Evolutionary conservation across 1,140 invertebrate species (phyloP).

Genomic region (Psilanteris sp.): DNA sequence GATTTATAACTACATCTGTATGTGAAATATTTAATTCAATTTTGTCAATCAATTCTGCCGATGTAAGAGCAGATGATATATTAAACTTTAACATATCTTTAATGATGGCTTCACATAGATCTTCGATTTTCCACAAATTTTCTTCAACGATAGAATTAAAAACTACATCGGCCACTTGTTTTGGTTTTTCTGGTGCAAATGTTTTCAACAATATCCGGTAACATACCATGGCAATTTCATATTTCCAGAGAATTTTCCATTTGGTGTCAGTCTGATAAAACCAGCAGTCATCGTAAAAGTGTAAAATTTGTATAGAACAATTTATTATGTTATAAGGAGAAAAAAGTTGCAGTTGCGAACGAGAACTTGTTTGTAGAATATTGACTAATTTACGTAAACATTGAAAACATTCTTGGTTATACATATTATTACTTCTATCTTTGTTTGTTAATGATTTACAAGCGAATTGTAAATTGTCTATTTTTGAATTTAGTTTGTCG

Average conservation of each 20-base stretch:
- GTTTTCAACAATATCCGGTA: slow-evolving; percentile 64
- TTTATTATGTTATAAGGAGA: slow-evolving; percentile 52
- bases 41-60: slow-evolving; percentile 62
- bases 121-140: slow-evolving; percentile 68
- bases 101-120: slow-evolving; percentile 65
- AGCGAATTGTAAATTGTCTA: slow-evolving; percentile 22
- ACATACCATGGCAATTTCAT: slow-evolving; percentile 56
- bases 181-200: slow-evolving; percentile 58
- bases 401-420: slow-evolving; percentile 31
- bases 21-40: slow-evolving; percentile 50
- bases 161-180: slow-evolving; percentile 56
- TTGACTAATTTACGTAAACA: slow-evolving; percentile 43
- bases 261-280: slow-evolving; percentile 27
- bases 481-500: slow-evolving; percentile 38
- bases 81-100: slow-evolving; percentile 58
- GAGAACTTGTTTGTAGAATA: slow-evolving; percentile 54
- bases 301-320: slow-evolving; percentile 63
- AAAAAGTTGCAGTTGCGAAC: slow-evolving; percentile 54
- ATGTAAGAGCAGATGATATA: slow-evolving; percentile 50
- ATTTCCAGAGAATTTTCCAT: slow-evolving; percentile 67
- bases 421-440: slow-evolving; percentile 1
- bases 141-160: slow-evolving; percentile 62
- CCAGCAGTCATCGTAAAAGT: slow-evolving; percentile 44
- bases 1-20: slow-evolving; percentile 34
- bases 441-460: slow-evolving; percentile 1